Base-by-base conservation (phyloP, 2,888 invertebrate genomes). In the Megaustenia siamemsis region DNA sequence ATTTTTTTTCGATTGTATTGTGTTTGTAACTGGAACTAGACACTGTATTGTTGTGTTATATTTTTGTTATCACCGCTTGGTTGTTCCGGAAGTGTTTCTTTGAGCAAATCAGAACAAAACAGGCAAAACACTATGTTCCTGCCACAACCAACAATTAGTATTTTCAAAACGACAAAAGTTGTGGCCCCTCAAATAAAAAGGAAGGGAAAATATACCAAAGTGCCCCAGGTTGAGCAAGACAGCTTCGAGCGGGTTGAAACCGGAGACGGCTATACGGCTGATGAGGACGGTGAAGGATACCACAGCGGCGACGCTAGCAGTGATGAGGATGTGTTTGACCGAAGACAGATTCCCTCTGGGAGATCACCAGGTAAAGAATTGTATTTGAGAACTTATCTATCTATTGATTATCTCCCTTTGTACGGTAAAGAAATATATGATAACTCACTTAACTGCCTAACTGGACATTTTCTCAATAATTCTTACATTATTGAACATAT, bases 271-370 rank as follows among this genome's bases (percentile, higher is more conserved):
- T 45, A n/a, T 49, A 43, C 49, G 0, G 53, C 15, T 8, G 78
- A 78, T 18, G 78, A 81, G 32, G 80, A 68, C 12, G 79, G 66
- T 15, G 32, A 43, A 28, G 49, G 56, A 5, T 69, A 69, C 43
- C 32, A 12, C 38, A 60, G 71, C 71, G 60, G 56, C 71, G 56
- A 40, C 35, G 24, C 12, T 40, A 43, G 45, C 40, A 60, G 60
- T n/a, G 81, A 81, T 18, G 68, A 79, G 43, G 80, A 81, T 38
- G 24, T 81, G 35, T 71, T 81, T 43, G 81, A 81, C 38, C 71
- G 69, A 1, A 49, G 56, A 15, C 35, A 28, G 40, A n/a, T 35
- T n/a, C n/a, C 15, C 5, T 32, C 53, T 43, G 81, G 60, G 38
- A 69, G 60, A 38, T 32, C 79, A 24, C n/a, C 71, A 81, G 81